Conservation (phyloP, 2,888 invertebrate species). For the Stenodema calcarata region DNA sequence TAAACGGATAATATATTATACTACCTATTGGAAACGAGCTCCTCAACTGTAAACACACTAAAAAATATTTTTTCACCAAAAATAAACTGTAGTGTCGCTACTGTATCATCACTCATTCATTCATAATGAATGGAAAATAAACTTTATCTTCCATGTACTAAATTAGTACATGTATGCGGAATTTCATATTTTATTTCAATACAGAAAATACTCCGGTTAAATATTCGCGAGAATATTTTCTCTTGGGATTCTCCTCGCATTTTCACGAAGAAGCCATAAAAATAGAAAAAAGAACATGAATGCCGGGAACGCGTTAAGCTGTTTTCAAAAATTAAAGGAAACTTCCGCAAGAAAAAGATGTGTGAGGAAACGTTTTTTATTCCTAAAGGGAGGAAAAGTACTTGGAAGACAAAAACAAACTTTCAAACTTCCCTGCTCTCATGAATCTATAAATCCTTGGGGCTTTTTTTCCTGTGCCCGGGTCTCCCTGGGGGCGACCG, state of each 20-base stretch:
- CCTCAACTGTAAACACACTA: too few species aligned
- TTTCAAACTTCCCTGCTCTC: not conserved
- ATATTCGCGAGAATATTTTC: not conserved
- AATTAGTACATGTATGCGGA: too few species aligned
- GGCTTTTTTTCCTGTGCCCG: not conserved
- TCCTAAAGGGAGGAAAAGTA: not conserved
- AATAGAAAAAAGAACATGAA: not conserved
- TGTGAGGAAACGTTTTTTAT: not conserved
- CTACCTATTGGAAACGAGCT: too few species aligned
- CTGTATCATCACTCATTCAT: too few species aligned
- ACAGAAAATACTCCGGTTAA: too few species aligned
- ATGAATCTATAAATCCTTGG: not conserved
- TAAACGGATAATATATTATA: too few species aligned
- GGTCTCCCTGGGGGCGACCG: not conserved
- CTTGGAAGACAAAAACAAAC: conserved; percentile 2
- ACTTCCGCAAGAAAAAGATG: not conserved
- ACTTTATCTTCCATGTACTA: too few species aligned
- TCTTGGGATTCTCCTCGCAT: not conserved
- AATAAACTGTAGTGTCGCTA: too few species aligned
- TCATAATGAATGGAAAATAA: too few species aligned
- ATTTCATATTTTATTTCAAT: too few species aligned
- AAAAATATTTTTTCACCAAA: too few species aligned
- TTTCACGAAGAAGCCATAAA: not conserved
- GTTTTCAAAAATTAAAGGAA: not conserved
- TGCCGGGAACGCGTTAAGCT: not conserved